Evolutionary conservation across 2,113 vertebrate genomes (phyloP).

Genomic region (Stomatorhinus ivindoensis): DNA sequence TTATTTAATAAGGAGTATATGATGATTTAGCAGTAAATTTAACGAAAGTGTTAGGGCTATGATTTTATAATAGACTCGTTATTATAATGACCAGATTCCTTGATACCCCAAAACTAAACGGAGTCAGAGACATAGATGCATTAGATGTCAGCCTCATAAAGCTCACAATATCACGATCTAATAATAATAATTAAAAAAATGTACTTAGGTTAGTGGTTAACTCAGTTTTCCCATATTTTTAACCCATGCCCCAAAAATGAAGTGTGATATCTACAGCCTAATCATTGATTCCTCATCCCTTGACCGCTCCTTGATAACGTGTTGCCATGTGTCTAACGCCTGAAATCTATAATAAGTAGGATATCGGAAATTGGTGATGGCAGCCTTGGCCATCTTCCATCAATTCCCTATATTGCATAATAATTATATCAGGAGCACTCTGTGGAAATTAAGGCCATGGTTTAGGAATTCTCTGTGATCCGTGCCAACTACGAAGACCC

Average conservation of each 20-base stretch:
- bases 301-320: neutral
- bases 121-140: neutral
- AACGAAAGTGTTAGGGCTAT: neutral
- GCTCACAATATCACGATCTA: neutral
- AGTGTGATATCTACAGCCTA: neutral
- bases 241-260: neutral
- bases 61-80: no score
- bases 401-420: neutral
- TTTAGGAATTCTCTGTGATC: neutral
- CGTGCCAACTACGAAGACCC: neutral
- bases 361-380: neutral
- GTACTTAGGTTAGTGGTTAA: neutral
- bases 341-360: neutral
- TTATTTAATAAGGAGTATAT: neutral
- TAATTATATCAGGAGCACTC: neutral
- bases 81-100: neutral
- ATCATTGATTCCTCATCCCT: neutral
- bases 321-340: neutral
- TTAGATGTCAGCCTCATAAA: neutral
- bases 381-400: neutral
- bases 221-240: neutral
- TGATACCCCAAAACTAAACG: neutral
- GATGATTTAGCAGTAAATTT: neutral
- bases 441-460: neutral
- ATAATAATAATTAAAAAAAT: neutral